Percentiles rank a stretch among this genome's conserved stretches.
Evolutionary conservation across 2,797 vertebrate genomes (phyloP).

Genomic region (Adelosebastes latens): DNA sequence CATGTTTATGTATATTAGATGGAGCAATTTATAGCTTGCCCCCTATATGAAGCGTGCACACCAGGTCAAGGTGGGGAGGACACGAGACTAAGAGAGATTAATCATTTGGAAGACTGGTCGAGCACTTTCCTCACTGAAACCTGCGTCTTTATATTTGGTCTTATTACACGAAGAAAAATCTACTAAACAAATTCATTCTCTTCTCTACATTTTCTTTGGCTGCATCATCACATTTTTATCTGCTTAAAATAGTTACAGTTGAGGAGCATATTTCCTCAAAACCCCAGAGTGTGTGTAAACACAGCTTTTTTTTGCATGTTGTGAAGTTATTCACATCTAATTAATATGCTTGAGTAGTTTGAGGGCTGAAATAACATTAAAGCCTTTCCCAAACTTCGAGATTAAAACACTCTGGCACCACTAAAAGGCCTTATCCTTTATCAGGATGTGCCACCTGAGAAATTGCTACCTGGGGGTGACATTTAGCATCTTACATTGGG

Average conservation of each 20-base stretch:
- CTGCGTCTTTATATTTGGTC: neutral
- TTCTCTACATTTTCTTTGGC: neutral
- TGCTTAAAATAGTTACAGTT: constrained; percentile 8
- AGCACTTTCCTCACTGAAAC: neutral
- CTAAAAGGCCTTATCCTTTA: constrained; percentile 46
- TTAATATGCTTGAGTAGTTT: constrained; percentile 13
- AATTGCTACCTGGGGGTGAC: constrained; percentile 68
- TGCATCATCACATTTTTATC: constrained; percentile 10
- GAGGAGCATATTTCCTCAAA: constrained; percentile 13
- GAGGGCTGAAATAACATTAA: constrained; percentile 26
- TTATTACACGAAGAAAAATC: neutral
- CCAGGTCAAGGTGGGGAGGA: constrained; percentile 35
- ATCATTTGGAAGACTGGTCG: constrained; percentile 16
- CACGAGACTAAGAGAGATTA: neutral
- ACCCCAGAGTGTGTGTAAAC: neutral
- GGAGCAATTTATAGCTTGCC: neutral
- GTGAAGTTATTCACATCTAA: neutral
- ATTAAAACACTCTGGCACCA: constrained; percentile 43
- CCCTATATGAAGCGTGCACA: neutral
- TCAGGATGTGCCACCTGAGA: constrained; percentile 57
- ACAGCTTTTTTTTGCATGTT: neutral
- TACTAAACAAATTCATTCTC: neutral
- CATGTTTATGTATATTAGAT: constrained; percentile 27
- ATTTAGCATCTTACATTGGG: constrained; percentile 62
- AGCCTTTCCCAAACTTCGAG: constrained; percentile 12